phyloP scores from a whole-genome alignment of 1,140 invertebrate species.

The Caenorhabditis latens region DNA sequence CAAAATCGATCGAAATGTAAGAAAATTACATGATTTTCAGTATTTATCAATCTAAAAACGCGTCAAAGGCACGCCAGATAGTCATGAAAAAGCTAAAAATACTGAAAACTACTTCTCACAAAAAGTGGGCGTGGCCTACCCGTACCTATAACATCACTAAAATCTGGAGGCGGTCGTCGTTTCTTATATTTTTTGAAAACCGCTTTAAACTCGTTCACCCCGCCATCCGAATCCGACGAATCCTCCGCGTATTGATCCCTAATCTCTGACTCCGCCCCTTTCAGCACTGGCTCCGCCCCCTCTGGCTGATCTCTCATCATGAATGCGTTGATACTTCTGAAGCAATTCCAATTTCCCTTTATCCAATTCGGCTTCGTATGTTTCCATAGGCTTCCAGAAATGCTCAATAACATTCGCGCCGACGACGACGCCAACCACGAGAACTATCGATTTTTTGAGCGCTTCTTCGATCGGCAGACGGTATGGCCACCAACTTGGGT shows the following conservation, averaged over 20 bases:
- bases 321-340: slow-evolving; percentile 56
- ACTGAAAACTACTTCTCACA: too few relatives aligned
- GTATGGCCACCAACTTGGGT: slow-evolving; percentile 64
- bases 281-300: background rate
- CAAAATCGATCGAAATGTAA: too few relatives aligned
- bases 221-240: slow-evolving; percentile 22
- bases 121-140: background rate
- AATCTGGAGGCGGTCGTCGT: slow-evolving; percentile 55
- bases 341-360: slow-evolving; percentile 60
- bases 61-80: too few relatives aligned
- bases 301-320: slow-evolving; percentile 64
- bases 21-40: too few relatives aligned
- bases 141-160: slow-evolving; percentile 57
- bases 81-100: too few relatives aligned
- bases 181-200: slow-evolving; percentile 63
- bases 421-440: slow-evolving; percentile 58
- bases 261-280: background rate
- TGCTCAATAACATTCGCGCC: slow-evolving; percentile 65
- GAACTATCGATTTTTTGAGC: slow-evolving; percentile 60
- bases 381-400: slow-evolving; percentile 62
- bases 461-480: slow-evolving; percentile 62
- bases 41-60: too few relatives aligned
- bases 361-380: slow-evolving; percentile 63
- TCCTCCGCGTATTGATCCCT: background rate
- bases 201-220: slow-evolving; percentile 38